Percentiles rank a stretch among this genome's conserved stretches.
Evolutionary conservation across 2,113 vertebrate genomes (phyloP).

Genomic region (Rhagologus leucostigma): DNA sequence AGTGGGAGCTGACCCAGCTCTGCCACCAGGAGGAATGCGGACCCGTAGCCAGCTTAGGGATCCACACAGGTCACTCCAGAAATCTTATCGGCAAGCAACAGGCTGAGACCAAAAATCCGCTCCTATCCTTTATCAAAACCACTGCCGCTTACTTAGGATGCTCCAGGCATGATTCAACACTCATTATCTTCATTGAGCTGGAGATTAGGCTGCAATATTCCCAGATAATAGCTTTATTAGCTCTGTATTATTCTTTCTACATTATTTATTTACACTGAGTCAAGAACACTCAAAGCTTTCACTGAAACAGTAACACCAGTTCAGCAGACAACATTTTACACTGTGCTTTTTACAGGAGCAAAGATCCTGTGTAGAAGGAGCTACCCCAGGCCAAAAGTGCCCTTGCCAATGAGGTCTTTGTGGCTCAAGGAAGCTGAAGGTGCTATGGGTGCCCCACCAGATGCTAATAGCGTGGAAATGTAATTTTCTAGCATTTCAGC

Average conservation of each 20-base stretch:
- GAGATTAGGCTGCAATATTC: conserved; percentile 29
- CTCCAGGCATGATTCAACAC: conserved; percentile 21
- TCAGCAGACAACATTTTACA: accelerated
- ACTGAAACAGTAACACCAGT: neutral
- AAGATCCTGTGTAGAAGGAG: neutral
- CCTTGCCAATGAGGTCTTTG: neutral
- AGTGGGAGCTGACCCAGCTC: neutral
- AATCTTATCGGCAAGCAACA: neutral
- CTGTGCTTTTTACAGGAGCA: neutral
- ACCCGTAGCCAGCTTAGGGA: neutral
- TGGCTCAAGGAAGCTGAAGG: neutral
- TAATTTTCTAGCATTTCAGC: neutral
- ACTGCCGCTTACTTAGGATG: neutral
- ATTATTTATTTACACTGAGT: conserved; percentile 35
- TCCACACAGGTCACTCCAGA: neutral
- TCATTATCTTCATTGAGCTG: conserved; percentile 19
- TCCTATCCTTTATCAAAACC: neutral
- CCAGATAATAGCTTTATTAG: conserved; percentile 44
- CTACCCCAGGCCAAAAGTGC: neutral
- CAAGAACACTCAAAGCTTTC: conserved; percentile 22
- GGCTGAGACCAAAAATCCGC: neutral
- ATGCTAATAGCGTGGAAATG: neutral
- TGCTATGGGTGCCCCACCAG: neutral
- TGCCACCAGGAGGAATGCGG: neutral
- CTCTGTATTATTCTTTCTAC: conserved; percentile 2